Conservation (phyloP, 1,140 invertebrate genomes). For the Zaprionus nigranus region DNA sequence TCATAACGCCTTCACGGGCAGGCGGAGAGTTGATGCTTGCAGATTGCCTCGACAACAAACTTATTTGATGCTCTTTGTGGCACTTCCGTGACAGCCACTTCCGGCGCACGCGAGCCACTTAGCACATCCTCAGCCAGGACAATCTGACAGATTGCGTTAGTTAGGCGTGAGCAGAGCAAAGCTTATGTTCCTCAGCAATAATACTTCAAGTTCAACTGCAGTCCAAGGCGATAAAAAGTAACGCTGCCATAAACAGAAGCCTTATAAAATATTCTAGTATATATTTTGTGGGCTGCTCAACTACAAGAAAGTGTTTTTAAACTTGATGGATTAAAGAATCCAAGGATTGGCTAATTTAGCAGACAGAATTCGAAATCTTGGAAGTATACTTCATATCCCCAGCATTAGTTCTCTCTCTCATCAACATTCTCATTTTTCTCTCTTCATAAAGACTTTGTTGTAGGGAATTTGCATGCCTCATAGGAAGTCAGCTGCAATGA, state of each 20-base stretch:
- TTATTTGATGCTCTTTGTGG: constrained; percentile 61
- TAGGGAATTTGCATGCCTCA: not conserved
- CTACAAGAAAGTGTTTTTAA: not conserved
- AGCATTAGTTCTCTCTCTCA: too few species aligned
- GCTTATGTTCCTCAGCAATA: not conserved
- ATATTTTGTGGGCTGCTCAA: not conserved
- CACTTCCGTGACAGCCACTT: constrained; percentile 70
- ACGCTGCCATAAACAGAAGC: not conserved
- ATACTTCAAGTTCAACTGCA: not conserved
- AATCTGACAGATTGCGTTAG: constrained; percentile 7
- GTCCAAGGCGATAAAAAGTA: not conserved
- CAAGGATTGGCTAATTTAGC: not conserved
- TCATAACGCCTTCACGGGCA: constrained; percentile 42
- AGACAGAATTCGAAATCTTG: not conserved
- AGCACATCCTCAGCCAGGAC: constrained; percentile 34
- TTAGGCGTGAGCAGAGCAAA: not conserved
- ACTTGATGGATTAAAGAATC: not conserved
- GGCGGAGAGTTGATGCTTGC: constrained; percentile 47
- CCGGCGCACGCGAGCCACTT: constrained; percentile 58
- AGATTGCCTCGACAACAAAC: constrained; percentile 41
- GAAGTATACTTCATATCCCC: not conserved
- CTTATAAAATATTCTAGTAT: not conserved
- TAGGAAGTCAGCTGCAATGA: not conserved
- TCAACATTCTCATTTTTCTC: not conserved
- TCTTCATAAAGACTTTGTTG: not conserved